Evolutionary conservation across 2,113 vertebrate genomes (phyloP), one percentile per base, ranked within the genome.

Genomic region (Campylomormyrus numenius): DNA sequence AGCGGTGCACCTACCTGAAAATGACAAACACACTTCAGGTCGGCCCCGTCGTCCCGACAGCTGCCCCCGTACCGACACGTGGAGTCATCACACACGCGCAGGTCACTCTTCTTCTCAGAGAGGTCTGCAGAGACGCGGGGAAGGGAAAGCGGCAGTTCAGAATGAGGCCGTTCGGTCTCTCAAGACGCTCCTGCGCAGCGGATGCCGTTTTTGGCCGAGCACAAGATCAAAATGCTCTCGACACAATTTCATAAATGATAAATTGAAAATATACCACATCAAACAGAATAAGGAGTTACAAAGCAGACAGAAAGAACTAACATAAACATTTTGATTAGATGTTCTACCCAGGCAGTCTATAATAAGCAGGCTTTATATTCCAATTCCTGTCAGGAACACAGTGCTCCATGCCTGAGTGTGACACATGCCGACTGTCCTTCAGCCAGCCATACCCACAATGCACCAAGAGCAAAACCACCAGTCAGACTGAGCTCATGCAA

Each of bases 11-110:
- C 93, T 94, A 99, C 98, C 97, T 99, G 97, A 93, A 98, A 99
- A 62, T 98, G 97, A 93, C 98, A 99, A 21, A 96, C 96, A 92
- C 98, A 99, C 92, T 97, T 98, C 94, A 98, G 94, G 92, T 96
- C 96, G n/a, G 97, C 96, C 0, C 97, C 96, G 89, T 98, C 98
- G 93, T 98, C 97, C 91, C 97, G 96, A 94, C 98, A 99, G 92
- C 97, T 95, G 46, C 98, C 98, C 93, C 97, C 97, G 0, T 96
- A 99, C 91, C 97, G 96, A 96, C 98, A 99, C 0, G 96, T 96
- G 0, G 97, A 96, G 89, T 98, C 97, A 90, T 99, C 98, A 85
- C 98, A 99, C 48, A 96, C 95, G 93, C 95, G 95, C 91, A 96
- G 93, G 1, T 98, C 97, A 1, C 97, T 97, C 91, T 98, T 98